These are phyloP conservation scores for Botia kubotai DNA, from an alignment of 2,797 vertebrate species.

Conservation along the genomic window DNA sequence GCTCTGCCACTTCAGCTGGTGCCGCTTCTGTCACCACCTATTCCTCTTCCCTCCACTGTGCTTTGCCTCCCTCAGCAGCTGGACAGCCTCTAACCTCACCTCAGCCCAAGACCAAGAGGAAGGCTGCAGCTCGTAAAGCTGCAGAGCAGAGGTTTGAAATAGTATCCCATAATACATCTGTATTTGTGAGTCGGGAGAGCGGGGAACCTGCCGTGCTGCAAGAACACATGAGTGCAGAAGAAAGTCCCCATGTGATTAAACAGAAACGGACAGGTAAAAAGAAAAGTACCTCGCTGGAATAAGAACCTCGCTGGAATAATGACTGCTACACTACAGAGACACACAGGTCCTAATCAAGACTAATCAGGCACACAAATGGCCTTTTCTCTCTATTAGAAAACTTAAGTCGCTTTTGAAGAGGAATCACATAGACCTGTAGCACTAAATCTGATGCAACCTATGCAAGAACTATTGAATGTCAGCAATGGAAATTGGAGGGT, in stretches of 20 bases:
- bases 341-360: conserved; percentile 44
- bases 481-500: neutral
- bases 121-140: conserved; percentile 55
- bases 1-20: conserved; percentile 8
- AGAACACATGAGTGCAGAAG: conserved; percentile 34
- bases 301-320: conserved; percentile 44
- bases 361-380: neutral
- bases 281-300: conserved; percentile 61
- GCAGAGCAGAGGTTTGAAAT: conserved; percentile 76
- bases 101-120: conserved; percentile 74
- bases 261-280: conserved; percentile 73
- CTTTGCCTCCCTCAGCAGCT: conserved; percentile 55
- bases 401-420: neutral
- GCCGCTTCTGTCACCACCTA: neutral
- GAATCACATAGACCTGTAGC: conserved; percentile 41
- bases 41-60: conserved; percentile 52
- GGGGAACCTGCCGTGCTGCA: conserved; percentile 67
- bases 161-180: conserved; percentile 71
- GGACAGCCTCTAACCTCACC: conserved; percentile 61
- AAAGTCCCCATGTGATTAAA: conserved; percentile 61
- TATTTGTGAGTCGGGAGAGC: conserved; percentile 85
- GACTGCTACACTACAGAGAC: conserved; percentile 17
- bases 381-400: conserved; percentile 8
- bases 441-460: conserved; percentile 55
- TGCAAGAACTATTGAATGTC: conserved; percentile 59